Base-by-base conservation (phyloP, 2,797 vertebrate genomes). In the Mus caroli region DNA sequence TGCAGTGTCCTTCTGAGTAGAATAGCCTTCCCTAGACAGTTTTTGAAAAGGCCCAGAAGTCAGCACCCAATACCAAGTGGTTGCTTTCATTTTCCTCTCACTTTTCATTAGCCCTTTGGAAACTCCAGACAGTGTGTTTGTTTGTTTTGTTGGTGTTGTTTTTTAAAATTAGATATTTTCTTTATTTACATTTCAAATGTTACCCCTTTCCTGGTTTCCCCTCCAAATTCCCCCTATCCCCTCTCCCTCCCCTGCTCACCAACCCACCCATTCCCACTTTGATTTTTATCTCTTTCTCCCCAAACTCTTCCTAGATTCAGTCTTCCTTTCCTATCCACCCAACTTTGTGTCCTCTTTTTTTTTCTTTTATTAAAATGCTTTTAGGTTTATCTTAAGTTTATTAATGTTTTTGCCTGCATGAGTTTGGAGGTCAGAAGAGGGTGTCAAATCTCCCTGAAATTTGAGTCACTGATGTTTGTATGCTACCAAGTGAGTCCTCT, bases 81-180 rank as follows among this genome's bases (percentile, higher is more conserved):
- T 6, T 7, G 4, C 10, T 3, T 26, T 64, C 43, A 26, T 9
- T 20, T 64, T 31, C 15, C 26, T 10, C 0, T 5, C 1, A 4
- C n/a, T 60, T 40, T 62, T 46, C 14, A 77, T 50, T 40, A 64
- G 80, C 17, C 43, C 40, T 84, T 84, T 46, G 58, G 37, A 28
- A 64, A 28, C 43, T 26, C 26, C 14, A 12, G 9, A 60, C 56
- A 83, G 17, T 28, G 24, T 14, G 2, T 50, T 50, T 50, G 50
- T 50, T 50, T 50, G 50, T 50, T 50, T 50, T 50, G 7, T 50
- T 50, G 50, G 1, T 50, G 50, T 50, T 50, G 50, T 50, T 50
- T 50, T 50, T 50, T 50, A 11, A 50, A 50, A 50, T 10, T 50
- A 50, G 50, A 50, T 50, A 50, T 50, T 50, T 50, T 50, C 50